These are phyloP conservation scores for Phaetusa simplex DNA, from an alignment of 2,113 vertebrate species.

Conservation along the genomic window DNA sequence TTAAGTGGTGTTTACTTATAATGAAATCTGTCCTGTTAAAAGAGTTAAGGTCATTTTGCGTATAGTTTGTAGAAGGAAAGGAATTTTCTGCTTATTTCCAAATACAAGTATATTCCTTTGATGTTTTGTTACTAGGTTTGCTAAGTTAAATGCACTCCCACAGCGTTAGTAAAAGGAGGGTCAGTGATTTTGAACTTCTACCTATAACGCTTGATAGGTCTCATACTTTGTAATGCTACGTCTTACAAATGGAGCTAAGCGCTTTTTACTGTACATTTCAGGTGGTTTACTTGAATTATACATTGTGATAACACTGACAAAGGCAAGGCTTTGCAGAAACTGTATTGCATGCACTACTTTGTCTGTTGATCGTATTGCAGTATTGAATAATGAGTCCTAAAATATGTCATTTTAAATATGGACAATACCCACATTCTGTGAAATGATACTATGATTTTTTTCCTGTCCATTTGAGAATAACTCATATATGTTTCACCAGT, in stretches of 20 bases:
- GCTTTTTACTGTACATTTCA: background rate
- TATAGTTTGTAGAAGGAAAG: background rate
- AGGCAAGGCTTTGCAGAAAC: background rate
- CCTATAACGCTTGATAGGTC: background rate
- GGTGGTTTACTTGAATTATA: background rate
- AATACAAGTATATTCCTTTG: background rate
- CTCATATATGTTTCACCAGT: background rate
- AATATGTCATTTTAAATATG: background rate
- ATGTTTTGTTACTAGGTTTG: background rate
- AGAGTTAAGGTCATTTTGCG: background rate
- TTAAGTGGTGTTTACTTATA: background rate
- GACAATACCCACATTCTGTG: background rate
- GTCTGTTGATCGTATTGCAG: background rate
- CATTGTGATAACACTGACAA: background rate
- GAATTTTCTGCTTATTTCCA: background rate
- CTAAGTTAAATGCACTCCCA: background rate
- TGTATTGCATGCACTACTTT: background rate
- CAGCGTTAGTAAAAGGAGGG: background rate
- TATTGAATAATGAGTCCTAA: background rate
- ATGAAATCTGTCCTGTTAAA: background rate
- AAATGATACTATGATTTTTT: background rate
- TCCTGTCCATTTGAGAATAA: background rate
- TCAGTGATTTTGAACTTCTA: background rate
- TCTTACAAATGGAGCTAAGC: background rate
- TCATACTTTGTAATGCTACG: background rate